Base-by-base conservation (phyloP, 2,888 invertebrate genomes). In the Drosophila buzzatii region DNA sequence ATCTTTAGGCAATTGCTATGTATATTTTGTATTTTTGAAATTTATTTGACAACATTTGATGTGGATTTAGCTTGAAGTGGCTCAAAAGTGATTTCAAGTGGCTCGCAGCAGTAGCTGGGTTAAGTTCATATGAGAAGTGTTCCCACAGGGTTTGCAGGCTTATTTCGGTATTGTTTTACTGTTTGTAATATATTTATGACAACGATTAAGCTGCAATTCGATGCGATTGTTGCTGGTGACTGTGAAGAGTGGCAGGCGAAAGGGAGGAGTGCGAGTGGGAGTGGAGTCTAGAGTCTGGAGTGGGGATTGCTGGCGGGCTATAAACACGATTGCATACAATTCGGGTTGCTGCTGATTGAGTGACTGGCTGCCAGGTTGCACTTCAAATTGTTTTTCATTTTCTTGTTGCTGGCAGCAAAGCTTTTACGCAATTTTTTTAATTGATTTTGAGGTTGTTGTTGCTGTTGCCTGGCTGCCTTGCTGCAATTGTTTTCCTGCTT, bases 401-500 rank as follows among this genome's bases (percentile, higher is more conserved):
- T 71, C 35, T 55, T 55, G 27, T 8, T 51, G 49, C 27, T 39
- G 51, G 70, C 69, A 60, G 60, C 57, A 55, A 53, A 64, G 64
- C 57, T 52, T 76, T 79, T 76, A 79, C 79, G 79, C 76, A 76
- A 76, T 68, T 73, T 35, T 35, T 55, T 77, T 66, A 75, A 75
- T 76, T 75, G 72, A 71, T 72, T 75, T 66, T 70, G 63, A 37
- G 52, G 58, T 52, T 74, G 47, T 49, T 39, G 57, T 44, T 49
- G 39, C 18, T 47, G 68, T 6, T 53, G 45, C 18, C 37, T 66
- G 67, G 49, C 58, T 67, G 63, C 68, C 57, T 79, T 74, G 66
- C 57, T 58, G 74, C 67, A 62, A 69, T 67, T 79, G 70, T 78
- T 80, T 80, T 81, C 82, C 82, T 71, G 82, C 60, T 79, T 77